Conservation (phyloP, 2,888 invertebrate genomes). For the Girardia tigrina region DNA sequence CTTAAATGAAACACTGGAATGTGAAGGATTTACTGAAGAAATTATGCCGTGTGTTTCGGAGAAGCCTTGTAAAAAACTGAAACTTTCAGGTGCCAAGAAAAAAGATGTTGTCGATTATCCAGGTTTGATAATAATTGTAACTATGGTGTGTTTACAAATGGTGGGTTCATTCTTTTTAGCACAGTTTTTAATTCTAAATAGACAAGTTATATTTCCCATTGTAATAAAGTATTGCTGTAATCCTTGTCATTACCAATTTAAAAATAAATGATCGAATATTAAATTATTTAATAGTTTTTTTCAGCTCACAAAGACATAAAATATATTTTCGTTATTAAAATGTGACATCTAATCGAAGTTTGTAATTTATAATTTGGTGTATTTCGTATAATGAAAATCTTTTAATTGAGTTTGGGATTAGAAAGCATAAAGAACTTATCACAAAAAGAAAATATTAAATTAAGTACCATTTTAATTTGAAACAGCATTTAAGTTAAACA, state of each 20-base stretch:
- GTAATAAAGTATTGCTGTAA: neutral
- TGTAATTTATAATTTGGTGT: too few species aligned
- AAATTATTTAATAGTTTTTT: too few species aligned
- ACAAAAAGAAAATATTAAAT: too few species aligned
- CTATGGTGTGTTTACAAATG: neutral
- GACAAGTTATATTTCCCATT: neutral
- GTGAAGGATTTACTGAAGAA: slow-evolving; percentile 13
- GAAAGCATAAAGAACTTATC: too few species aligned
- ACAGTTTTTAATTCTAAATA: neutral
- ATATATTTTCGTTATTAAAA: too few species aligned
- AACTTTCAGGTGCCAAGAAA: neutral
- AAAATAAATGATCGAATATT: too few species aligned
- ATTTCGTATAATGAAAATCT: too few species aligned
- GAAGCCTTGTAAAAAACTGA: neutral
- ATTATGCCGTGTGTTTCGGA: neutral
- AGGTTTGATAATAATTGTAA: neutral
- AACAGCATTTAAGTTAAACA: too few species aligned
- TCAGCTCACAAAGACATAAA: too few species aligned
- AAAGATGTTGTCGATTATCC: neutral
- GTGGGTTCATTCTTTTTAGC: neutral
- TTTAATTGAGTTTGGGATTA: too few species aligned
- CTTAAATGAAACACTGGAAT: neutral
- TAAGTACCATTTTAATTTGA: too few species aligned
- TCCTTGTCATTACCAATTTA: neutral
- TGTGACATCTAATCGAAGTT: too few species aligned